phyloP scores from a whole-genome alignment of 2,888 invertebrate genomes.

The Chymomyza caudatula region DNA sequence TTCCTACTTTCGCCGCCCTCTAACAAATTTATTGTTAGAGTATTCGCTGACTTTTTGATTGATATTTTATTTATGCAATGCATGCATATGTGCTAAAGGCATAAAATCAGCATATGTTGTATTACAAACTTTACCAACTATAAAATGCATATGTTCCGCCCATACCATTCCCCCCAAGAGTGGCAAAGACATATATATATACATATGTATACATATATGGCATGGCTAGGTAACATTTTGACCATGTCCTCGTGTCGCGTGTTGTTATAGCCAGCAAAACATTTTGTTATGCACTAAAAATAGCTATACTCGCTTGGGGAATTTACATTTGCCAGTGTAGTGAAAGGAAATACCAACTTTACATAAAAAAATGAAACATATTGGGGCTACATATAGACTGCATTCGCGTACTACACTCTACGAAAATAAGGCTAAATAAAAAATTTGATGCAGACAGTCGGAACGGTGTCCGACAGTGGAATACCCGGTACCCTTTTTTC shows the following conservation, averaged over 20 bases:
- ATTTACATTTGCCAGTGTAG: background rate
- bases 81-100: slow-evolving; percentile 41
- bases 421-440: background rate
- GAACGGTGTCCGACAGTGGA: too few species aligned
- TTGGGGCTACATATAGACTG: background rate
- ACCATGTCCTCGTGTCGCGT: background rate
- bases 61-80: slow-evolving; percentile 61
- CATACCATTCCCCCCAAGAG: slow-evolving; percentile 6
- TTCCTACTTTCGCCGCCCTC: background rate
- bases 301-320: background rate
- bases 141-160: slow-evolving; percentile 51
- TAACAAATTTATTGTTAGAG: slow-evolving; percentile 4
- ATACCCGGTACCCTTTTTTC: too few species aligned
- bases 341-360: background rate
- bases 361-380: background rate
- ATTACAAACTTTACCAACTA: background rate
- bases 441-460: too few species aligned
- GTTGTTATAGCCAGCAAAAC: background rate
- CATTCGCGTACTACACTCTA: background rate
- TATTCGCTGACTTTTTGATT: slow-evolving; percentile 54
- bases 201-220: background rate
- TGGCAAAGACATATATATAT: background rate
- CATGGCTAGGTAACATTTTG: background rate
- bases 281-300: slow-evolving; percentile 1
- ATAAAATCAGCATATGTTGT: background rate